Evolutionary conservation across 1,140 invertebrate genomes (phyloP).

Genomic region (Eriosoma lanigerum): DNA sequence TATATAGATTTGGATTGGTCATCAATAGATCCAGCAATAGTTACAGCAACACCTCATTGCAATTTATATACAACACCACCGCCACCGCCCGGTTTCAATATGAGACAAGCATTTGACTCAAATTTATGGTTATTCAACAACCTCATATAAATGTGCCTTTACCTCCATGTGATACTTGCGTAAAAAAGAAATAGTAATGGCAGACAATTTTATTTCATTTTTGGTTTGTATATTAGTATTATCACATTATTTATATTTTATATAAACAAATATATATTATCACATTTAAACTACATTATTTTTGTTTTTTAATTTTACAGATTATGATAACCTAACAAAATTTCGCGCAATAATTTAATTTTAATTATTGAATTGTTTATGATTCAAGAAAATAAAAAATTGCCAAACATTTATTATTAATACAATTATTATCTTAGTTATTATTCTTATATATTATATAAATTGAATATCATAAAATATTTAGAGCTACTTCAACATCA

Average conservation of each 20-base stretch:
- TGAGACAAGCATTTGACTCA: constrained; percentile 57
- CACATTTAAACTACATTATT: neutral
- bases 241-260: no score
- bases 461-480: constrained; percentile 48
- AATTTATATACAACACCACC: constrained; percentile 61
- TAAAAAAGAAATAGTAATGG: constrained; percentile 42
- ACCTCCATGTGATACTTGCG: constrained; percentile 50
- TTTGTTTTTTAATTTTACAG: constrained; percentile 34
- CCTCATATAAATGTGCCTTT: constrained; percentile 54
- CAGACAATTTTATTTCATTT: constrained; percentile 35
- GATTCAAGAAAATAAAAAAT: constrained; percentile 49
- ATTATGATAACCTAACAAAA: constrained; percentile 40
- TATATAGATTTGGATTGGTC: constrained; percentile 69
- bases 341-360: constrained; percentile 40
- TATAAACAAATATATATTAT: neutral
- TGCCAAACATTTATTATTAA: constrained; percentile 50
- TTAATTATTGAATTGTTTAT: constrained; percentile 44
- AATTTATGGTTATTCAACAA: constrained; percentile 60
- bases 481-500: constrained; percentile 41
- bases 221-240: constrained; percentile 30
- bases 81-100: constrained; percentile 61
- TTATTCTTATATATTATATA: constrained; percentile 50
- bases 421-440: constrained; percentile 49
- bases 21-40: constrained; percentile 81
- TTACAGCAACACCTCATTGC: constrained; percentile 66